Conservation (phyloP, 2,113 vertebrate species). For the Setophaga petechia region DNA sequence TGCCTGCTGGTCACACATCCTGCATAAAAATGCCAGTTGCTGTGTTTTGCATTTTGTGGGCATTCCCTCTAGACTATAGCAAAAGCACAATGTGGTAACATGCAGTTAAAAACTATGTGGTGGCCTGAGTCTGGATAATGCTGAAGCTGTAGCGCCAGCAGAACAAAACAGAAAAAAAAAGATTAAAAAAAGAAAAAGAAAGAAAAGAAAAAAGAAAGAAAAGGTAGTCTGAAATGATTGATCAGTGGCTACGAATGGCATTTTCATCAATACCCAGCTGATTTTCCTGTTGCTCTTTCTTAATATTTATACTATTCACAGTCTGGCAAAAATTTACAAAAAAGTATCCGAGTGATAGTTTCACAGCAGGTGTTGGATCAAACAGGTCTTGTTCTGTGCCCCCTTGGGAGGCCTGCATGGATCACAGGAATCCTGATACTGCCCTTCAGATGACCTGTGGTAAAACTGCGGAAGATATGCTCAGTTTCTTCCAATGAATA, state of each 20-base stretch:
- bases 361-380: conserved; percentile 97
- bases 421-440: conserved; percentile 87
- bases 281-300: conserved; percentile 71
- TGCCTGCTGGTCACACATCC: background rate
- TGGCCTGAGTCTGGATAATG: background rate
- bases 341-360: conserved; percentile 88
- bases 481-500: conserved; percentile 86
- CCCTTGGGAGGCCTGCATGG: conserved; percentile 82
- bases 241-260: conserved; percentile 60
- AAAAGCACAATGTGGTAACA: background rate
- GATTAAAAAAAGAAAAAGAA: background rate
- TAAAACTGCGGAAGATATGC: conserved; percentile 87
- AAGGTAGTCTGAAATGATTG: conserved; percentile 38
- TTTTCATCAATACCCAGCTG: conserved; percentile 67
- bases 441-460: conserved; percentile 90
- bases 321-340: conserved; percentile 80
- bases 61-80: background rate
- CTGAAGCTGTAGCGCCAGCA: background rate
- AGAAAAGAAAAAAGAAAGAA: background rate
- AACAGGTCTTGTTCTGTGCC: conserved; percentile 87
- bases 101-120: background rate
- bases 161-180: background rate
- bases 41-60: background rate
- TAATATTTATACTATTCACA: conserved; percentile 77
- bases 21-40: background rate